Evolutionary conservation across 2,113 vertebrate genomes (phyloP), one percentile per base, ranked within the genome.

Genomic region (Eclectus roratus): DNA sequence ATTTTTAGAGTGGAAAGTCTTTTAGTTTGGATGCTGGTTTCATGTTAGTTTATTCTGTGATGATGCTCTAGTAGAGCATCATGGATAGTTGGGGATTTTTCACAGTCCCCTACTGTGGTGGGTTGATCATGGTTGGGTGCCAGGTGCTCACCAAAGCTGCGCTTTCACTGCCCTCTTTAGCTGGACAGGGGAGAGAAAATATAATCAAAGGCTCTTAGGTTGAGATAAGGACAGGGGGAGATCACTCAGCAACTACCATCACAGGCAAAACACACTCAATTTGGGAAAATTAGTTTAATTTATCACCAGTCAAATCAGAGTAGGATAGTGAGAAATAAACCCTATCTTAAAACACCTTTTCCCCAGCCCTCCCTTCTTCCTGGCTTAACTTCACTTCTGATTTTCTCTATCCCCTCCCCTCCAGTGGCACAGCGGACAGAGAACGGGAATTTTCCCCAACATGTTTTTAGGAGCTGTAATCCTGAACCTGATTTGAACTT

Each of bases 1-100:
- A 52, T 68, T 96, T 95, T 73, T 95, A 68, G 65, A 93, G 71
- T 35, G 43, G 73, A 58, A 96, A 55, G 47, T 72, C 61, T 85
- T 66, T 81, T 60, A 9, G 47, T 84, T 47, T 82, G 29, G 29
- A 43, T 53, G 35, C 33, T 80, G 68, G 93, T 87, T 94, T 76
- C 71, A 80, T 47, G 33, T 70, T 71, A 6, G 6, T 28, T 91
- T 89, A 47, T 76, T 87, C 78, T 1, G 2, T 92, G 77, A 72
- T 73, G n/a, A 66, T 65, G 55, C 31, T 89, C 35, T 41, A 76
- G 53, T 31, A 79, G 25, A 68, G 29, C 11, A 31, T 21, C 86
- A n/a, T 17, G 46, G 76, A 37, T 29, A 61, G 41, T 2, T 53
- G 49, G 63, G 46, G 47, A 71, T 58, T 83, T 95, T 88, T 93